Base-by-base conservation (phyloP, 1,140 invertebrate species). In the Vanessa tameamea region DNA sequence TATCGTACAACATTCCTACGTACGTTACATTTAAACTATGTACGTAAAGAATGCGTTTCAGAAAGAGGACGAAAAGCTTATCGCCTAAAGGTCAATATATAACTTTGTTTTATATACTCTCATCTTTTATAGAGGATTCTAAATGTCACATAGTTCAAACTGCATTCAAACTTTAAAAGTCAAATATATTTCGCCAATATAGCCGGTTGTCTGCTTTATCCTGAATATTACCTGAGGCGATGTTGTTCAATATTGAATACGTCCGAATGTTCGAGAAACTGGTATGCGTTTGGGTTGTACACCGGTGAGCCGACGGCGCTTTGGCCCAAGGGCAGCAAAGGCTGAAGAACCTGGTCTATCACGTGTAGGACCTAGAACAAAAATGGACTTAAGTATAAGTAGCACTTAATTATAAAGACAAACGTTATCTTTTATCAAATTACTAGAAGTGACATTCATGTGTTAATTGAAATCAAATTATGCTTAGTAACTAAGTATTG, bases 291-390 rank as follows among this genome's bases (percentile, higher is more conserved):
- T 2, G 96, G 96, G 85, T 97, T 97, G 87, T 95, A 96, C 31
- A 96, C 93, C 6, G 94, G 92, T n/a, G 92, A 88, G 59, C 94
- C 93, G 20, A 92, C 88, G 9, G 94, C 92, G 51, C 94, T 94
- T 3, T 94, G 93, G 14, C 94, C 93, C 47, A 92, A 93, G 1
- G 94, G 88, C 73, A 94, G 94, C 0, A 97, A 94, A 4, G 97
- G 97, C 72, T 96, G 94, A 69, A 97, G 88, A 14, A 97, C 96
- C 91, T 97, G 95, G 73, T 97, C 96, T 80, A 97, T 96, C 80
- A 96, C 95, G 87, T 97, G 97, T 69, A 97, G 92, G 26, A 97
- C 95, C 96, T 97, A 74, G 51, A 81, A 83, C 16, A 73, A 73
- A 73, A 8, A 61, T 66, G 3, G 15, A 50, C 48, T 14, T 50